Evolutionary conservation across 2,888 invertebrate genomes (phyloP), one percentile per base, ranked within the genome.

Genomic region (Tiliacea citrago): DNA sequence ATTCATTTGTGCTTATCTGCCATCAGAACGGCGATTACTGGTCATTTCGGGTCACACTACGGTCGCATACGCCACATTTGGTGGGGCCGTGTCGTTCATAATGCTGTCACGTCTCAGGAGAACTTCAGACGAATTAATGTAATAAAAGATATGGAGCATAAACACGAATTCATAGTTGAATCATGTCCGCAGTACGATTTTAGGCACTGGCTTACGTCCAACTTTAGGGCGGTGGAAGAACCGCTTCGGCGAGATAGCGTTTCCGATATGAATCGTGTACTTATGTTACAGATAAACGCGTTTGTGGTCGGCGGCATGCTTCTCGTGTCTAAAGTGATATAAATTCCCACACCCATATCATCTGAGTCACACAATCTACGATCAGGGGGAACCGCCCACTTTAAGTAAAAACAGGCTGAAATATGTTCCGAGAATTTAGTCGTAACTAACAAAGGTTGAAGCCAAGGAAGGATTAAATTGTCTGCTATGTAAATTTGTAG

Each of bases 1-100:
- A 95, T 95, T 95, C 95, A 95, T 96, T 94, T 94, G 93, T 88
- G 93, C 93, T 96, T 96, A 96, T 96, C 96, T 94, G 88, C 90
- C 93, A 95, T 95, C 95, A 87, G 91, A 88, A 86, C 90, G 90
- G 91, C 90, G 91, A 94, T 95, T 94, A 93, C 94, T 92, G 93
- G 93, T 92, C 91, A 92, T 94, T 94, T 93, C 83, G 91, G 91
- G 91, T 88, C 88, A 87, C 80, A 85, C 84, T 86, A 90, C 88
- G 91, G 91, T 88, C 92, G 89, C 92, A 90, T 91, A 91, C 86
- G 89, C 92, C 93, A 91, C 94, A 92, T 93, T 94, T 90, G 91
- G 92, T 89, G 85, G 80, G 86, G 86, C 85, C 84, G 83, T 83
- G 85, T 89, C 86, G 87, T 88, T 89, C 89, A 86, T 86, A 91